Conservation (phyloP, 35 echinoderm and acorn worm species). For the Anneissia japonica region DNA sequence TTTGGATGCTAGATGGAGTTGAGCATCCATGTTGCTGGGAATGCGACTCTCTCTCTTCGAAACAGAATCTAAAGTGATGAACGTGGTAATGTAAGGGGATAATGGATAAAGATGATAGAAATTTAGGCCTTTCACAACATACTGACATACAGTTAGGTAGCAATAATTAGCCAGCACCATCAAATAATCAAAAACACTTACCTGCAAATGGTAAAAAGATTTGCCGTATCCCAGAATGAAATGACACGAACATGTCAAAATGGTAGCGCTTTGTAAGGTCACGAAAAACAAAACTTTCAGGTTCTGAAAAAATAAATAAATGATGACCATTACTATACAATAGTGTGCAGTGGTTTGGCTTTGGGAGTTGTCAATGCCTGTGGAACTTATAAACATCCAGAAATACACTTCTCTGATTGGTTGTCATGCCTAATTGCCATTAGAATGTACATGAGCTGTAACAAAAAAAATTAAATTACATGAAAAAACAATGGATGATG, state of each 20-base stretch:
- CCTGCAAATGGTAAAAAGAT: conserved; percentile 94
- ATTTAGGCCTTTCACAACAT: no score
- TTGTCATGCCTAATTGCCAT: no score
- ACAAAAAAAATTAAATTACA: background rate
- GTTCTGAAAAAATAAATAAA: conserved; percentile 60
- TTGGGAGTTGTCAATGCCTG: no score
- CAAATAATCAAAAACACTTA: conserved; percentile 14
- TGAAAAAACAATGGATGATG: background rate
- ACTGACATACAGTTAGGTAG: no score
- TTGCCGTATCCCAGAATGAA: conserved; percentile 90
- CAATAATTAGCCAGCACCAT: background rate
- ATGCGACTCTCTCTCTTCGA: conserved; percentile 56
- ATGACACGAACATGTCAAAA: conserved; percentile 89
- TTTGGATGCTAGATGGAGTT: conserved; percentile 54
- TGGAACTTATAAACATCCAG: no score
- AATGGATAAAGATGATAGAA: no score
- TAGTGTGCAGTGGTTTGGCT: no score
- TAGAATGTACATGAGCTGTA: no score
- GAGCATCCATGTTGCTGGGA: conserved; percentile 45
- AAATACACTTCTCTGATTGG: no score
- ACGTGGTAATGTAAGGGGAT: no score
- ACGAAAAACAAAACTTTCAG: conserved; percentile 62
- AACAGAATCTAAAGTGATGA: no score
- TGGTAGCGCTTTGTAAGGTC: conserved; percentile 46
- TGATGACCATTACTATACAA: no score